phyloP scores from a whole-genome alignment of 2,888 invertebrate genomes.

The Dicycla oo region DNA sequence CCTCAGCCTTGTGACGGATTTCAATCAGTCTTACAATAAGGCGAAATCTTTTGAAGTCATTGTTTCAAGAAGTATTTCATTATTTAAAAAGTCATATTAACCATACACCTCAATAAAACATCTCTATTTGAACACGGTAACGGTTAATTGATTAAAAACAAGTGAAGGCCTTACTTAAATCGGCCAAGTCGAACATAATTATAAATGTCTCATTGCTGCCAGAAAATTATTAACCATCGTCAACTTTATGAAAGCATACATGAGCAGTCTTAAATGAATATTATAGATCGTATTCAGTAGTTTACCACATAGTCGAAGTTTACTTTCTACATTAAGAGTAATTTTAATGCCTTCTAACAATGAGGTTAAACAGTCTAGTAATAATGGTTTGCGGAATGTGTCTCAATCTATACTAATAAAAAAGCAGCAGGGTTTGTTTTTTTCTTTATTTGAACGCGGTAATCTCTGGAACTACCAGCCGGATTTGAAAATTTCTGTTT shows the following conservation, averaged over 20 bases:
- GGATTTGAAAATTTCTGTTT: too few species aligned
- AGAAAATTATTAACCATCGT: slow-evolving; percentile 6
- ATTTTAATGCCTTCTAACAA: slow-evolving; percentile 27
- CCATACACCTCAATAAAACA: neutral
- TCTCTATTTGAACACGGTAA: neutral
- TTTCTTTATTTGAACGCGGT: too few species aligned
- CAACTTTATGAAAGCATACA: slow-evolving; percentile 1
- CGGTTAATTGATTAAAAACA: slow-evolving; percentile 35
- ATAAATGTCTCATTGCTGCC: neutral
- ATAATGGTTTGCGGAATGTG: slow-evolving; percentile 19
- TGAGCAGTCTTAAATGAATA: neutral
- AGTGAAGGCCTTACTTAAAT: slow-evolving; percentile 24
- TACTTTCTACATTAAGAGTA: slow-evolving; percentile 20
- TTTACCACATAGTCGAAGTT: too few species aligned
- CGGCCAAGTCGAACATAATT: slow-evolving; percentile 13
- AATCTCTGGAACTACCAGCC: too few species aligned
- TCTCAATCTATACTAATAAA: too few species aligned
- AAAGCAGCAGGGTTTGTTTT: too few species aligned
- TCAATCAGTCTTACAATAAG: neutral
- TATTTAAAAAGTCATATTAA: neutral
- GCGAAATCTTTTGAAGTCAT: neutral
- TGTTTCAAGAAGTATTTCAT: neutral
- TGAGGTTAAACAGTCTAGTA: slow-evolving; percentile 9
- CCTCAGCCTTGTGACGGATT: neutral
- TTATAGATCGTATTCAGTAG: neutral